These are phyloP conservation scores for Drosophila sulfurigaster DNA, from an alignment of 1,140 invertebrate genomes.

Conservation along the genomic window DNA sequence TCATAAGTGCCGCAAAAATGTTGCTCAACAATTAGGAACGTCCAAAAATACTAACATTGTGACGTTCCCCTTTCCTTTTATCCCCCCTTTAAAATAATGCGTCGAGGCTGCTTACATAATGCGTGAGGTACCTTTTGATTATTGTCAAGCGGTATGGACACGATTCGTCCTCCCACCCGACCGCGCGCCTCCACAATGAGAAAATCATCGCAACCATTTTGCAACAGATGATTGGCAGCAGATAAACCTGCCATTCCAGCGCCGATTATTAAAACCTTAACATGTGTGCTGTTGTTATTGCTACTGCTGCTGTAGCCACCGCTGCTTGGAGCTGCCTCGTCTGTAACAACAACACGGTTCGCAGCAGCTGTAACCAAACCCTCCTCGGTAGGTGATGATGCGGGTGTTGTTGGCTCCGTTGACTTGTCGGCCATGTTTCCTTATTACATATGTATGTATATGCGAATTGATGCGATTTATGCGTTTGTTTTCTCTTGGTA, in stretches of 20 bases:
- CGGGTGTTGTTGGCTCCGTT: conserved; percentile 69
- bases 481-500: conserved; percentile 27
- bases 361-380: conserved; percentile 44
- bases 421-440: conserved; percentile 60
- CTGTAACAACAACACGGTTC: neutral
- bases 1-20: conserved; percentile 13
- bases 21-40: conserved; percentile 22
- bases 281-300: conserved; percentile 49
- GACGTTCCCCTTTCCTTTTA: neutral
- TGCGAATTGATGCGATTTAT: conserved; percentile 26
- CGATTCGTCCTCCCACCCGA: conserved; percentile 92
- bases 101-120: conserved; percentile 60
- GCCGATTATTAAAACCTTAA: conserved; percentile 93
- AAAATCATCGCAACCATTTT: conserved; percentile 92
- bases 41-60: conserved; percentile 39
- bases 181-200: conserved; percentile 92
- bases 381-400: conserved; percentile 77
- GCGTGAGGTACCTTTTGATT: conserved; percentile 85
- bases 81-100: neutral
- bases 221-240: conserved; percentile 92
- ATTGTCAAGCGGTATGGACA: conserved; percentile 90
- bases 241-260: conserved; percentile 94
- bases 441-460: conserved; percentile 35
- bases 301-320: conserved; percentile 4
- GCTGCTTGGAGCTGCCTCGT: conserved; percentile 22